These are phyloP conservation scores for Sebastes oblongus DNA, from an alignment of 2,797 vertebrate species.

Conservation along the genomic window DNA sequence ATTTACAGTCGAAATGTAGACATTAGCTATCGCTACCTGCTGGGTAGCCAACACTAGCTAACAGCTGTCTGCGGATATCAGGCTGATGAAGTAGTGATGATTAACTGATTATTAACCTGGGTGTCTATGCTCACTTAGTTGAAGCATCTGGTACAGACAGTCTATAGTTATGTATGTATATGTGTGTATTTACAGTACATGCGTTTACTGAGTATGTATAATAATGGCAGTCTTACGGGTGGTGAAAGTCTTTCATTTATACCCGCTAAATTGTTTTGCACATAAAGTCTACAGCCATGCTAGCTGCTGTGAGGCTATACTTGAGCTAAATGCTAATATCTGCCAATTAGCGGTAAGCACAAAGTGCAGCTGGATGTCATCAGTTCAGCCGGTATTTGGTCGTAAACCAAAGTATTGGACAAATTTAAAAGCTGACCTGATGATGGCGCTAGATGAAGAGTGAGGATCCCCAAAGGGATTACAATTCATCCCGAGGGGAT, in stretches of 20 bases:
- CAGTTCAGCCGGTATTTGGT: too few relatives aligned
- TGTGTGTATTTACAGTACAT: neutral
- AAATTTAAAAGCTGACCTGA: neutral
- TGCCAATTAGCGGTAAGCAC: too few relatives aligned
- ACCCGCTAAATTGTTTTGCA: neutral
- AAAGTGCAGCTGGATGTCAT: too few relatives aligned
- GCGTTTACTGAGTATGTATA: neutral
- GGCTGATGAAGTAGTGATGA: neutral
- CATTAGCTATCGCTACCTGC: neutral
- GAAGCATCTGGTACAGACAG: neutral
- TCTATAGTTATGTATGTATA: neutral
- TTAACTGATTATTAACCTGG: neutral
- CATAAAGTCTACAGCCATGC: neutral
- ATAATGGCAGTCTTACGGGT: neutral
- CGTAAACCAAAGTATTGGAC: neutral
- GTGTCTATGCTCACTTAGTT: neutral
- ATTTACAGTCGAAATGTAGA: rapidly evolving
- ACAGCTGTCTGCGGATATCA: too few relatives aligned
- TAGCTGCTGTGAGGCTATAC: neutral
- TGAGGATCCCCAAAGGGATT: neutral
- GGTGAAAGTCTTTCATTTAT: neutral
- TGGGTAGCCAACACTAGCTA: neutral
- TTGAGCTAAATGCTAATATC: neutral
- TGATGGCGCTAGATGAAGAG: neutral
- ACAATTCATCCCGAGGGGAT: neutral